Conservation (phyloP, 2,113 vertebrate genomes). For the Panurus biarmicus region DNA sequence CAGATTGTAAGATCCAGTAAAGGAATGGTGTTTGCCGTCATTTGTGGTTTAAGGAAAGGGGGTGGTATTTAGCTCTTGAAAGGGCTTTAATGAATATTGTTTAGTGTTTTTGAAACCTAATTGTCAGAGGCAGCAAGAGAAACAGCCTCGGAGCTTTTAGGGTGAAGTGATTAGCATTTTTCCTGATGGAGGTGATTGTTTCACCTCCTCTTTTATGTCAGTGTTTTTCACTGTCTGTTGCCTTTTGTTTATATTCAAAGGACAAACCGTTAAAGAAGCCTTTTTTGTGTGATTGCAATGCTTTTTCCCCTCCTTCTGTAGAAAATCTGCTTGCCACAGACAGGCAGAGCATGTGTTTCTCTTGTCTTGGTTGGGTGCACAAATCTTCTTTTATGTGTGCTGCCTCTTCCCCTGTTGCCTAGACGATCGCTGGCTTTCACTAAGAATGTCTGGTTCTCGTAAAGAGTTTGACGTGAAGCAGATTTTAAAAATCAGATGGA, state of each 20-base stretch:
- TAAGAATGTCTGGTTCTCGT: constrained; percentile 93
- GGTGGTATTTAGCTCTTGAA: constrained; percentile 70
- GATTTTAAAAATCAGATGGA: constrained; percentile 96
- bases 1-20: constrained; percentile 31
- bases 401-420: constrained; percentile 82
- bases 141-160: constrained; percentile 58
- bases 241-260: constrained; percentile 61
- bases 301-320: constrained; percentile 44
- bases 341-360: constrained; percentile 68
- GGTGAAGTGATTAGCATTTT: constrained; percentile 60
- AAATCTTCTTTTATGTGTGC: constrained; percentile 70
- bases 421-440: constrained; percentile 81
- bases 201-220: constrained; percentile 30
- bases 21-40: constrained; percentile 62
- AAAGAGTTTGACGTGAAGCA: constrained; percentile 99
- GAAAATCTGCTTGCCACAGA: constrained; percentile 62
- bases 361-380: constrained; percentile 73
- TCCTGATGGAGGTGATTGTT: constrained; percentile 59
- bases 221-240: constrained; percentile 49
- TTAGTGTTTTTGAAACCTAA: constrained; percentile 67
- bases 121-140: constrained; percentile 58
- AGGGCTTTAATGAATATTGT: constrained; percentile 73
- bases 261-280: constrained; percentile 33
- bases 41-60: constrained; percentile 69
- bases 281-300: constrained; percentile 42